Evolutionary conservation across 1,140 invertebrate species (phyloP), one percentile per base, ranked within the genome.

Genomic region (Helicorthomorpha holstii): DNA sequence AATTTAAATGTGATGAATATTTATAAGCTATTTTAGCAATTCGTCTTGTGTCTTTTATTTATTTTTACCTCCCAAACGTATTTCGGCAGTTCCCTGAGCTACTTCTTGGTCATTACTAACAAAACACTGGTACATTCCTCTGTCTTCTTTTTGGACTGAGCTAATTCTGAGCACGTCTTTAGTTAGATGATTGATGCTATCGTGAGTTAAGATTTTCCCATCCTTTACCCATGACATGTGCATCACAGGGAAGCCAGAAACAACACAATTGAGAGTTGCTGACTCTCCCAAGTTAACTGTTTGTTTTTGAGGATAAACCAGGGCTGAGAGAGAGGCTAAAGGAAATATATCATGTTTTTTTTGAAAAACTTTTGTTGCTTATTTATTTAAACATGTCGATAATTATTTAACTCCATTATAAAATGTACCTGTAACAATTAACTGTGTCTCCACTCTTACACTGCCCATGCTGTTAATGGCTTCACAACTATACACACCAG

Each of bases 391-490:
- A n/a, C n/a, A n/a, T n/a, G n/a, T n/a, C n/a, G n/a, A n/a, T n/a
- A n/a, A n/a, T n/a, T n/a, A n/a, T n/a, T n/a, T n/a, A n/a, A n/a
- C n/a, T n/a, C n/a, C n/a, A n/a, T n/a, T n/a, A n/a, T n/a, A n/a
- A n/a, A n/a, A n/a, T n/a, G 68, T 61, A 77, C 76, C 73, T 69
- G 74, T 75, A 55, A 86, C 79, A 56, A 76, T 74, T 52, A 87
- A 73, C 47, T 81, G 80, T 59, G 87, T 79, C 63, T 85, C 80
- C 42, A 85, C 79, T 57, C 79, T 82, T 66, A 90, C 84, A 59
- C 81, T 80, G 12, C 85, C 85, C 1, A 81, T 81, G 7, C 83
- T 85, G 64, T 89, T 90, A 71, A 88, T 89, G 23, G 84, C 80
- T 72, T 81, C 81, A 65, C 86, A 89, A 50, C 87, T 74, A 67